phyloP scores from a whole-genome alignment of 1,140 invertebrate species.

The Anagrus nilaparvatae region DNA sequence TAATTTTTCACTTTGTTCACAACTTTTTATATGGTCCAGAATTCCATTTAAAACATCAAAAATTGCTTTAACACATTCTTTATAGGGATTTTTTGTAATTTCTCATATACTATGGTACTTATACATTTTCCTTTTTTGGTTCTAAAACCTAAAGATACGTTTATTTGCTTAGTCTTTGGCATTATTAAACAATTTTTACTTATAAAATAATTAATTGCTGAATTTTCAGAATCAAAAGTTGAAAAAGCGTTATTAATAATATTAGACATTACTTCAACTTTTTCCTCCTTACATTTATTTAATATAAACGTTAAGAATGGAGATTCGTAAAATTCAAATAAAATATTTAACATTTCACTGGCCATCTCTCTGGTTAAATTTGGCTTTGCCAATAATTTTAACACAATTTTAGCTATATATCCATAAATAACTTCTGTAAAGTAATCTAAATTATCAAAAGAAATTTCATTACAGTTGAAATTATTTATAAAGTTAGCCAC shows the following conservation, averaged over 20 bases:
- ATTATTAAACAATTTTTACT: too few relatives aligned
- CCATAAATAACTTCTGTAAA: background rate
- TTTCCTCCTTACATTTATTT: background rate
- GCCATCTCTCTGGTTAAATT: background rate
- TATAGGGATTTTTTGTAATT: background rate
- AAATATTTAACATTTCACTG: background rate
- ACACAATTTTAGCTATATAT: background rate
- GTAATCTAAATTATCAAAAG: background rate
- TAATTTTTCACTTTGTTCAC: background rate
- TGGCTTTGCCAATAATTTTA: background rate
- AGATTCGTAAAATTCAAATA: slow-evolving; percentile 1
- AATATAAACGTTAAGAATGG: background rate
- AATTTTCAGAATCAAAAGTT: too few relatives aligned
- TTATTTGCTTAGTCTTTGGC: too few relatives aligned
- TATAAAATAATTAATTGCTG: too few relatives aligned
- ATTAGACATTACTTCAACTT: background rate
- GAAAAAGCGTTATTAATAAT: background rate
- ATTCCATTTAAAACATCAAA: background rate
- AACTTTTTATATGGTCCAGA: background rate
- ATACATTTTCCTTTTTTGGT: background rate
- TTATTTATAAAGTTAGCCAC: background rate
- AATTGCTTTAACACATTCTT: background rate
- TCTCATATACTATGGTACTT: background rate
- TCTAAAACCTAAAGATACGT: too few relatives aligned
- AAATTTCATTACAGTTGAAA: background rate